Base-by-base conservation (phyloP, 2,888 invertebrate genomes). In the Psylliodes chrysocephalus region DNA sequence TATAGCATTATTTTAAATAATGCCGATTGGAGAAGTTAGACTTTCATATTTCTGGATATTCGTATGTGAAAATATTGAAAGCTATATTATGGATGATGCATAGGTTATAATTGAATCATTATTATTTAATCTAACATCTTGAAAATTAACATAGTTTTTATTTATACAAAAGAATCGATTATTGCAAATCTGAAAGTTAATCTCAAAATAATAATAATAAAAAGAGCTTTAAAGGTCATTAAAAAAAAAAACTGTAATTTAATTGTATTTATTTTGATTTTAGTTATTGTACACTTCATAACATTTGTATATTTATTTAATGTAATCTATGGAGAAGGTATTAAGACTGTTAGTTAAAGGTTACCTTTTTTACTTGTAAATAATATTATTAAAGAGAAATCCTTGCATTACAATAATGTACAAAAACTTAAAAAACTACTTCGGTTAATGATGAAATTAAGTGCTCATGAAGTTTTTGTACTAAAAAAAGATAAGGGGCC, bases 401-500 rank as follows among this genome's bases (percentile, higher is more conserved):
- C 44, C 56, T 40, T 62, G 62, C 62, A 62, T 62, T 62, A 51
- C 55, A 51, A 42, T 51, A 54, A 62, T 49, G 47, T 54, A 47
- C 53, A 47, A 55, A 49, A 62, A 38, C 47, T 42, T 18, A 10
- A 10, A n/a, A 18, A 18, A 42, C 18, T 18, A 42, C 22, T 22
- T 4, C 2, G 22, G 22, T 4, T 22, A 35, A 7, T 18, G 42
- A 42, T 42, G 14, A 42, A 42, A 47, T 12, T 12, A 47, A 47
- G 47, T 47, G 47, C 47, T 47, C 19, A 25, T 12, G 12, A 49
- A 60, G 54, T 54, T 62, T 66, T 66, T 66, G 56, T 60, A 49
- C 22, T 51, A n/a, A 35, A 38, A 35, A 42, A 42, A 30, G 28
- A 54, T 56, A 40, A 59, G 68, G 70, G 68, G 68, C 68, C 70